Evolutionary conservation across 2,888 invertebrate genomes (phyloP), one percentile per base, ranked within the genome.

Genomic region (Xestia xanthographa): DNA sequence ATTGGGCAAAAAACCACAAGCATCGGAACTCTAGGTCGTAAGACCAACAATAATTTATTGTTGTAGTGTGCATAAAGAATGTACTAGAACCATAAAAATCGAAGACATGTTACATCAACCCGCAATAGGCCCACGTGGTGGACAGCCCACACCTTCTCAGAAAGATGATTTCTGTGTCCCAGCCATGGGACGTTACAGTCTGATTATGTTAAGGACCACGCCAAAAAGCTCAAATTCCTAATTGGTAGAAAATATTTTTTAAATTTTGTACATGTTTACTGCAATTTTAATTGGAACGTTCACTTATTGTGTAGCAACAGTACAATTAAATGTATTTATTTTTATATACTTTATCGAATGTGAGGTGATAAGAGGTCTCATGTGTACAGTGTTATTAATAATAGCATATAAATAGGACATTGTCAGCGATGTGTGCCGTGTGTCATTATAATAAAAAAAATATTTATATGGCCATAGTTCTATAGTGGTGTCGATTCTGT

Each of bases 241-340:
- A 26, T 14, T 2, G 43, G 2, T 26, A 38, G 45, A 2, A 38
- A 66, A 41, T 20, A 48, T n/a, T 56, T 56, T 8, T 14, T 3
- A 8, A 41, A 60, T 50, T 43, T 4, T 26, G 2, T 70, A 9
- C 5, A 26, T 60, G 29, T 48, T 65, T 56, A 26, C 73, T 34
- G 26, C n/a, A 34, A 26, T 34, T 56, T 80, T 65, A 73, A 73
- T 77, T 34, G 41, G 48, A 45, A 11, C 34, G 22, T 29, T 43
- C 20, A 11, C 1, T 56, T 66, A 68, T 79, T 72, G 45, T n/a
- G 17, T 66, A 68, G 60, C 48, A 66, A 72, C 67, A 34, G 11
- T 38, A 38, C 26, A 26, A 70, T 69, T 45, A 45, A 80, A 60
- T n/a, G 43, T 56, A 38, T 48, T 45, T 76, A 79, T 82, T 68